These are phyloP conservation scores for Coendou prehensilis DNA, from an alignment of 2,797 vertebrate species.

Conservation along the genomic window DNA sequence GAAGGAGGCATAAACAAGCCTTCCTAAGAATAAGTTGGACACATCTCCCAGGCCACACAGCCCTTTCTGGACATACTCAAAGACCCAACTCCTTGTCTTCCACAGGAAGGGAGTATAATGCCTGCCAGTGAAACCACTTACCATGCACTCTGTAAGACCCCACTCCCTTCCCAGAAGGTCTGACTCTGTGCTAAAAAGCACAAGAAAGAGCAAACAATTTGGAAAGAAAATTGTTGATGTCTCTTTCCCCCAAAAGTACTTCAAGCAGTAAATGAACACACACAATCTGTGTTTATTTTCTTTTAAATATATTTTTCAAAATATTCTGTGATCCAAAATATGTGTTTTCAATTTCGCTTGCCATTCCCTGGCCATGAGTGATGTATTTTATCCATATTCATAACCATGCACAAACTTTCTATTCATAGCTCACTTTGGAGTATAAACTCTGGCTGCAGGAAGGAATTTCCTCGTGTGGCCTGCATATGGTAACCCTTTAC, in stretches of 20 bases:
- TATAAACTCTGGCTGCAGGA: slow-evolving; percentile 87
- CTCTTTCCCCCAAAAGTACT: slow-evolving; percentile 85
- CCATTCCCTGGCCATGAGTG: slow-evolving; percentile 86
- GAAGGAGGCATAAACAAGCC: neutral
- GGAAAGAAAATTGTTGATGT: slow-evolving; percentile 88
- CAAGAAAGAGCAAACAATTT: slow-evolving; percentile 84
- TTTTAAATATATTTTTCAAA: slow-evolving; percentile 89
- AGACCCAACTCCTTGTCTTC: slow-evolving; percentile 56
- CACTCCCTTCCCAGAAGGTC: slow-evolving; percentile 70
- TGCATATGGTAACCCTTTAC: slow-evolving; percentile 88
- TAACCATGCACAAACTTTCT: slow-evolving; percentile 92
- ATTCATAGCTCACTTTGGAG: slow-evolving; percentile 90
- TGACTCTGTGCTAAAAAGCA: slow-evolving; percentile 71
- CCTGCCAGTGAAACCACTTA: slow-evolving; percentile 39
- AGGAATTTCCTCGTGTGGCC: slow-evolving; percentile 90
- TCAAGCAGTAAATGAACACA: slow-evolving; percentile 85
- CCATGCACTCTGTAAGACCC: slow-evolving; percentile 56
- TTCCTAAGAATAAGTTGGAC: neutral
- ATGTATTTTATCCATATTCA: slow-evolving; percentile 92
- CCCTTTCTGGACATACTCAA: neutral
- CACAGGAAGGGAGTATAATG: neutral
- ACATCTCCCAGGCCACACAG: neutral
- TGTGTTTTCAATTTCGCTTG: slow-evolving; percentile 88
- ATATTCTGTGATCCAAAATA: slow-evolving; percentile 89
- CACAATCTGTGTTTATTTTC: slow-evolving; percentile 89